A percentile compares a stretch with the other conserved stretches of the same genome.
phyloP scores from a whole-genome alignment of 1,140 invertebrate genomes.

The Anagrus nilaparvatae region DNA sequence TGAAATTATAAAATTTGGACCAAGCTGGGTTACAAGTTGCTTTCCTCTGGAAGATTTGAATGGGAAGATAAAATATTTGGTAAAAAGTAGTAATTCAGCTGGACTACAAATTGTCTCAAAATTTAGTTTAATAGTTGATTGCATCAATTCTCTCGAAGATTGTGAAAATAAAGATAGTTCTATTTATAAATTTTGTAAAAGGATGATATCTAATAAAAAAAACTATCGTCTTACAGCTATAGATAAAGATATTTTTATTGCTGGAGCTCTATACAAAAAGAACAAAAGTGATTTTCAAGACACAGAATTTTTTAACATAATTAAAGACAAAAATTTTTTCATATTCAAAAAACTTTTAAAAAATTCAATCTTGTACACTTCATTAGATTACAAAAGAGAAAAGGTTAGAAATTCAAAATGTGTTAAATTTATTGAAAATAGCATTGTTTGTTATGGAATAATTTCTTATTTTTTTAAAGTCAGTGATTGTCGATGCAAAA shows the following conservation, averaged over 20 bases:
- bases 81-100: constrained; percentile 1
- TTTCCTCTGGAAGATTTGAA: constrained; percentile 1
- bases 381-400: too few relatives aligned
- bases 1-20: not conserved
- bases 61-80: constrained; percentile 1
- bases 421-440: too few relatives aligned
- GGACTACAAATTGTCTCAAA: constrained; percentile 4
- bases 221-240: not conserved
- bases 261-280: too few relatives aligned
- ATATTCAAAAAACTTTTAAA: too few relatives aligned
- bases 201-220: not conserved
- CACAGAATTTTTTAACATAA: too few relatives aligned
- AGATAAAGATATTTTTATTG: not conserved
- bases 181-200: not conserved
- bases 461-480: not conserved
- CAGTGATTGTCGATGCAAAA: not conserved
- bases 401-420: too few relatives aligned
- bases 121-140: too few relatives aligned
- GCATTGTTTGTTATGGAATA: too few relatives aligned
- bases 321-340: too few relatives aligned
- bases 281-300: too few relatives aligned
- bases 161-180: too few relatives aligned
- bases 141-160: not conserved
- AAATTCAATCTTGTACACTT: too few relatives aligned
- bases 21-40: not conserved